These are phyloP conservation scores for Phyllostomus hastatus DNA, from an alignment of 2,113 vertebrate species.

Conservation along the genomic window DNA sequence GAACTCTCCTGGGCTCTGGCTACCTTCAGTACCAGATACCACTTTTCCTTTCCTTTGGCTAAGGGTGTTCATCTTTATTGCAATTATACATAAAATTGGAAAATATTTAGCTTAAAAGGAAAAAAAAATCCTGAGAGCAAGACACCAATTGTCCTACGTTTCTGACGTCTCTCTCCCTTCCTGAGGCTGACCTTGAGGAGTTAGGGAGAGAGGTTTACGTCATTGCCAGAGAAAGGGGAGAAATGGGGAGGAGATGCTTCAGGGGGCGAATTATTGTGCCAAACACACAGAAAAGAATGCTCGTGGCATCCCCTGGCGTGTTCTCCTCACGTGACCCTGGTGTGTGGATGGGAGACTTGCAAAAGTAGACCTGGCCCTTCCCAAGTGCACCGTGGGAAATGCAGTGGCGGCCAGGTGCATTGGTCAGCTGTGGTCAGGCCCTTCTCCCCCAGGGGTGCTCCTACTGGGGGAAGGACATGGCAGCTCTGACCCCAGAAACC, in stretches of 20 bases:
- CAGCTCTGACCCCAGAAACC: neutral
- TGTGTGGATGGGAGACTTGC: neutral
- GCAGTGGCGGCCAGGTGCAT: neutral
- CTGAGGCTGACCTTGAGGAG: constrained; percentile 76
- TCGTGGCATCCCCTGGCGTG: rapidly evolving
- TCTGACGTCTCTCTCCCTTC: neutral
- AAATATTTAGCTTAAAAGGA: constrained; percentile 22
- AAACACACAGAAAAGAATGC: neutral
- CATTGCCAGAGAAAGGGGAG: constrained; percentile 42
- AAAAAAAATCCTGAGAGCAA: neutral
- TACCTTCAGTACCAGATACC: constrained; percentile 42
- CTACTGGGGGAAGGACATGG: neutral
- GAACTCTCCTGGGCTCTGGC: neutral
- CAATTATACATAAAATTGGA: constrained; percentile 30
- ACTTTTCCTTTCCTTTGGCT: constrained; percentile 60
- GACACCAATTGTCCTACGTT: neutral
- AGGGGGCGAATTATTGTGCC: neutral
- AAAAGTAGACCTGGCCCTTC: neutral
- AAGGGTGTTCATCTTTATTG: constrained; percentile 48
- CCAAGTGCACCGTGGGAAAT: neutral
- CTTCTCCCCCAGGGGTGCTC: neutral
- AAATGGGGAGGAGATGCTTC: neutral
- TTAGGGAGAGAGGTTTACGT: constrained; percentile 59
- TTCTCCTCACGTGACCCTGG: neutral
- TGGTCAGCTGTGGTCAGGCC: neutral